These are phyloP conservation scores for Drosophila multiciliata DNA, from an alignment of 2,888 invertebrate species.

Conservation along the genomic window DNA sequence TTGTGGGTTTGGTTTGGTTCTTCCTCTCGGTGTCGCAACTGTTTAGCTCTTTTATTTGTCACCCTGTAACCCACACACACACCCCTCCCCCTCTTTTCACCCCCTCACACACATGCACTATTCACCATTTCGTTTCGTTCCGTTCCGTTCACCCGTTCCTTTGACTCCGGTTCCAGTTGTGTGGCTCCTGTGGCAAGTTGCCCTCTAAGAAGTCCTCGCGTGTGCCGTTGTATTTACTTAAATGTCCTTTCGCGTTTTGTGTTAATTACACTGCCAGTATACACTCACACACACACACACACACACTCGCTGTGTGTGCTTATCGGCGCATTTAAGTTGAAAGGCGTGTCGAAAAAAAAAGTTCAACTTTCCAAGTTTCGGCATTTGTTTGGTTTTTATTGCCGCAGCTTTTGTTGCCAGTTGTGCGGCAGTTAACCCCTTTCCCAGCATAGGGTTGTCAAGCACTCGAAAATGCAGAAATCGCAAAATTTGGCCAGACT, in stretches of 20 bases:
- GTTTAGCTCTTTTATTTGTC: constrained; percentile 64
- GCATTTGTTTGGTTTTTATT: constrained; percentile 57
- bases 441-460: constrained; percentile 48
- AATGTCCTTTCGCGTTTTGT: constrained; percentile 72
- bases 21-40: constrained; percentile 52
- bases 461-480: background rate
- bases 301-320: constrained; percentile 32
- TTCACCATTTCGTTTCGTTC: constrained; percentile 23
- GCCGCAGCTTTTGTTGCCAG: constrained; percentile 45
- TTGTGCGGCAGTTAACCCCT: constrained; percentile 72
- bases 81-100: background rate
- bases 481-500: background rate
- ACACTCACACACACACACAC: constrained; percentile 21
- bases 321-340: constrained; percentile 71
- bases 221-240: constrained; percentile 64
- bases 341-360: constrained; percentile 69
- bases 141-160: constrained; percentile 51
- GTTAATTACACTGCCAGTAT: constrained; percentile 62
- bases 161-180: constrained; percentile 12
- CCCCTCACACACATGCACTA: constrained; percentile 26
- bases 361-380: constrained; percentile 41
- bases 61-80: constrained; percentile 10
- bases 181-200: constrained; percentile 13
- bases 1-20: constrained; percentile 19
- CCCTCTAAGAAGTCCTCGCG: constrained; percentile 59